phyloP scores from a whole-genome alignment of 2,113 vertebrate species.

The Hippocampus comes region DNA sequence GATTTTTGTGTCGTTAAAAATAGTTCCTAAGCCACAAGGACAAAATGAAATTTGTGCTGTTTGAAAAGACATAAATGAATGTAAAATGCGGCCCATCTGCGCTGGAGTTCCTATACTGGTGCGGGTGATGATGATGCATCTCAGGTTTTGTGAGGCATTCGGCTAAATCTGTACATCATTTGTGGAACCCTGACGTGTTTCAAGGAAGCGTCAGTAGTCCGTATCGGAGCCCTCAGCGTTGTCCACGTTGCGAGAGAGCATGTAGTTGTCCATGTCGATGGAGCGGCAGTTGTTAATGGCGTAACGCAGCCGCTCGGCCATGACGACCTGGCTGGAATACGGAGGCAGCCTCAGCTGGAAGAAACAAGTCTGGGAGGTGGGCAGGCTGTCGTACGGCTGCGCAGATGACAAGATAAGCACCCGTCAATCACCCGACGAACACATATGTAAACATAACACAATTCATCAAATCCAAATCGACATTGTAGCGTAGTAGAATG shows the following conservation, averaged over 20 bases:
- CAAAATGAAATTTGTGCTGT: conserved; percentile 80
- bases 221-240: conserved; percentile 76
- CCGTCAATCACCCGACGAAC: not conserved
- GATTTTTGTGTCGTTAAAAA: conserved; percentile 54
- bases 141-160: conserved; percentile 13
- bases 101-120: conserved; percentile 48
- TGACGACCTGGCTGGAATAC: conserved; percentile 76
- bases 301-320: conserved; percentile 78
- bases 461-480: too few species aligned
- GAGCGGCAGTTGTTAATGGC: conserved; percentile 82
- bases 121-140: conserved; percentile 2
- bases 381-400: conserved; percentile 79
- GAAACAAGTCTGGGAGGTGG: conserved; percentile 81
- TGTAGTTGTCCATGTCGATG: conserved; percentile 84
- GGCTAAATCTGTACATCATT: conserved; percentile 11
- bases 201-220: conserved; percentile 62
- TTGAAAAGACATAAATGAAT: conserved; percentile 65
- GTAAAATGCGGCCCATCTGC: conserved; percentile 72
- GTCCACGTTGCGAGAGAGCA: conserved; percentile 78
- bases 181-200: not conserved
- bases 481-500: too few species aligned
- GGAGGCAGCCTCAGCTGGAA: conserved; percentile 80
- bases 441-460: not conserved
- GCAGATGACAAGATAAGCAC: not conserved
- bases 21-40: conserved; percentile 79